Percentiles rank a stretch among this genome's conserved stretches.
Evolutionary conservation across 2,113 vertebrate species (phyloP).

Genomic region (Gopherus flavomarginatus): DNA sequence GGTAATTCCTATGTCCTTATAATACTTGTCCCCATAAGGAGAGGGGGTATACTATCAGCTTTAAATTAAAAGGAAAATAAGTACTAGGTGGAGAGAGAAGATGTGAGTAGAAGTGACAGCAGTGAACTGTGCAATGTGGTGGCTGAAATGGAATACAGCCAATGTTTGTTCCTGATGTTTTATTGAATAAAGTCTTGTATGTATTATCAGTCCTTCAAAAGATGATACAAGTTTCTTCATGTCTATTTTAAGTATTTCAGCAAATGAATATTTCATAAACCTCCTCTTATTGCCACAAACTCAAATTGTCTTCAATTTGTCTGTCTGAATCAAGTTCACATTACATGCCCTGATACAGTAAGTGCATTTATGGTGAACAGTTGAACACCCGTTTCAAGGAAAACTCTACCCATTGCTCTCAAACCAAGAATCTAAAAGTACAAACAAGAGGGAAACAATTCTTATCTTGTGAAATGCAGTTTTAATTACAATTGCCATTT

Average conservation of each 20-base stretch:
- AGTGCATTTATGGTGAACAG: neutral
- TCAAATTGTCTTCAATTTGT: neutral
- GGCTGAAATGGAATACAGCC: neutral
- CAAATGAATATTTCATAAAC: neutral
- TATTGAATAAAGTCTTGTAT: slow-evolving; percentile 11
- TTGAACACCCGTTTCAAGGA: neutral
- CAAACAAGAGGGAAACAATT: neutral
- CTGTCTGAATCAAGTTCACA: neutral
- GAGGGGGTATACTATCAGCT: neutral
- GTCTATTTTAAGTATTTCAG: neutral
- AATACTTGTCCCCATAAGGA: neutral
- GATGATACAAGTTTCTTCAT: neutral
- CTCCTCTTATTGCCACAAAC: neutral
- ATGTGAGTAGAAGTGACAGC: neutral
- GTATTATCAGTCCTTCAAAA: slow-evolving; percentile 10
- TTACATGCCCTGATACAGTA: fast-evolving
- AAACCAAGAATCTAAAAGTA: neutral
- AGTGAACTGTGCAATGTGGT: slow-evolving; percentile 39
- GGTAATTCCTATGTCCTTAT: neutral
- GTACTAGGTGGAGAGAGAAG: neutral
- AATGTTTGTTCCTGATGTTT: neutral
- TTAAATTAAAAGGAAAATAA: slow-evolving; percentile 46
- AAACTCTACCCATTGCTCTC: neutral
- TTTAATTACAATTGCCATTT: neutral
- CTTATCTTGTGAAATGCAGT: neutral